Percentiles rank a stretch among this genome's conserved stretches.
These are phyloP conservation scores for Drosophila malerkotliana DNA, from an alignment of 1,140 invertebrate species.

Conservation along the genomic window DNA sequence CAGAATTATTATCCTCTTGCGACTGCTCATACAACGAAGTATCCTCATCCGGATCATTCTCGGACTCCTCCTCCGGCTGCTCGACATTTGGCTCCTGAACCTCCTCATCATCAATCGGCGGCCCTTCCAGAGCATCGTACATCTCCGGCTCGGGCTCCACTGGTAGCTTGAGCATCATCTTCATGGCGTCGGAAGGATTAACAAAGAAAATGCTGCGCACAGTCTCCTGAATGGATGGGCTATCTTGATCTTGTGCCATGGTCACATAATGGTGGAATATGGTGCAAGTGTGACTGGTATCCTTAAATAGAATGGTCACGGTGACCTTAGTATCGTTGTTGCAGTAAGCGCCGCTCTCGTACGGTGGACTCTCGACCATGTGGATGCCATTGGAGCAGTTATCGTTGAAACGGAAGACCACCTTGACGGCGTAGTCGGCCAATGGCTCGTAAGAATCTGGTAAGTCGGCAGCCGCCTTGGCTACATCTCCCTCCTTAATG, in stretches of 20 bases:
- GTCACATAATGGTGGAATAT: not conserved
- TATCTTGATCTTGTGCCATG: not conserved
- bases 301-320: not conserved
- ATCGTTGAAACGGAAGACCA: not conserved
- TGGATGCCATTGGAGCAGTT: not conserved
- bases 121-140: not conserved
- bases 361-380: not conserved
- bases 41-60: not conserved
- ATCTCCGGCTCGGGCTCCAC: not conserved
- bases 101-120: too few species aligned
- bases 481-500: not conserved
- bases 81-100: too few species aligned
- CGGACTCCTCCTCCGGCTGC: not conserved
- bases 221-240: not conserved
- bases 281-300: not conserved
- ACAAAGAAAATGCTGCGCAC: conserved; percentile 8
- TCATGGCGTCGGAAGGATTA: conserved; percentile 10
- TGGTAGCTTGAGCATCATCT: not conserved
- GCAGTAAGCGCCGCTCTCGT: not conserved
- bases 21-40: too few species aligned
- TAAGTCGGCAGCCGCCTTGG: not conserved
- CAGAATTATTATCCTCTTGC: too few species aligned
- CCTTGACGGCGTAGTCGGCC: not conserved
- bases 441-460: not conserved
- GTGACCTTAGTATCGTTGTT: not conserved